phyloP scores from a whole-genome alignment of 2,888 invertebrate species.

The Lepeophtheirus nordmannii region DNA sequence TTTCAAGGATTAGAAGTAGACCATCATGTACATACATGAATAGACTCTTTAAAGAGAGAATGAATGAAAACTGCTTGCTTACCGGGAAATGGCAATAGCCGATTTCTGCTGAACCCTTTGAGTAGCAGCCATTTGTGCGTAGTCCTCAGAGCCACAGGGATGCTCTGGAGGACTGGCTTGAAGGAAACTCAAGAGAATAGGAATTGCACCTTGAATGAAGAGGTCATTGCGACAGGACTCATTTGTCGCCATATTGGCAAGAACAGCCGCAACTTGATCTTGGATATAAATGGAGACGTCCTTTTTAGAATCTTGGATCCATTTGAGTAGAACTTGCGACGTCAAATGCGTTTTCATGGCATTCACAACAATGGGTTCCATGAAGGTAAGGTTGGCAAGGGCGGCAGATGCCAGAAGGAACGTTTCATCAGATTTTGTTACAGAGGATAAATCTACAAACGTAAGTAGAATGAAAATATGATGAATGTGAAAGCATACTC shows the following conservation, averaged over 20 bases:
- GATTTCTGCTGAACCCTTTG: conserved; percentile 64
- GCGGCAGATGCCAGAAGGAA: conserved; percentile 71
- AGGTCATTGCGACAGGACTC: conserved; percentile 53
- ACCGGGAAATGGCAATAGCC: conserved; percentile 64
- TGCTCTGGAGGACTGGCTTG: conserved; percentile 37
- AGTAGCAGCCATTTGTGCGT: conserved; percentile 46
- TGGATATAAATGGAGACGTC: conserved; percentile 58
- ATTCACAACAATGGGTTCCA: conserved; percentile 53
- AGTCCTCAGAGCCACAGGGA: conserved; percentile 31
- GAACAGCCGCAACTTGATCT: conserved; percentile 67
- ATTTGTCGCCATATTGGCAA: conserved; percentile 65
- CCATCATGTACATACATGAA: no score
- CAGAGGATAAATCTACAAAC: conserved; percentile 44
- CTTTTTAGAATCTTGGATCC: conserved; percentile 41
- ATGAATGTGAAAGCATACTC: neutral
- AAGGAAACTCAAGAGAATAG: conserved; percentile 57
- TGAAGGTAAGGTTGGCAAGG: conserved; percentile 72
- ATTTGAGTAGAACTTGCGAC: conserved; percentile 49
- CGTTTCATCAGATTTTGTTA: conserved; percentile 47
- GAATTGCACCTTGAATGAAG: conserved; percentile 45
- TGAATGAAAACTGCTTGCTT: conserved; percentile 26
- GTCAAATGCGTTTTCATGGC: conserved; percentile 35
- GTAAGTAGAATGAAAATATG: neutral
- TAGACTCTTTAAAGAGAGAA: no score
- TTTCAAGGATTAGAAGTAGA: no score